Conservation (phyloP, 1,140 invertebrate genomes). For the Neodiprion fabricii region DNA sequence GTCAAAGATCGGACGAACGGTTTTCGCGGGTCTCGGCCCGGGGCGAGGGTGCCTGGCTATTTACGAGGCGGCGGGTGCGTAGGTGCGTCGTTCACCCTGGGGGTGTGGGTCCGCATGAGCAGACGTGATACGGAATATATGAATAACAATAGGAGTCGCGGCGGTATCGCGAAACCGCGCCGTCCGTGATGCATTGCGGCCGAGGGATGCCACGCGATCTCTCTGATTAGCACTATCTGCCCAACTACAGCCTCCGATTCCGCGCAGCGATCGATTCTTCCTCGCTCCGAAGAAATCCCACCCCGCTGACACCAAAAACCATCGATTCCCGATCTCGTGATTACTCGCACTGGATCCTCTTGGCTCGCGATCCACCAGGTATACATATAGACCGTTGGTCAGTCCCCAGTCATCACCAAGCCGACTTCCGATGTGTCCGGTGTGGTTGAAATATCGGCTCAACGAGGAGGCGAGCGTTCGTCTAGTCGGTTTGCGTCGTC, state of each 20-base stretch:
- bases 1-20: too few species aligned
- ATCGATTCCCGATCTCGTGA: not conserved
- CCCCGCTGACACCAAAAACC: slow-evolving; percentile 10
- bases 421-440: slow-evolving; percentile 21
- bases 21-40: too few species aligned
- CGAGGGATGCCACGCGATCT: slow-evolving; percentile 52
- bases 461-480: slow-evolving; percentile 32
- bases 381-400: slow-evolving; percentile 34
- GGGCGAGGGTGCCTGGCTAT: not conserved
- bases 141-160: slow-evolving; percentile 56
- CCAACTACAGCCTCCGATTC: slow-evolving; percentile 45
- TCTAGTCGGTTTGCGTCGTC: not conserved
- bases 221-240: slow-evolving; percentile 59
- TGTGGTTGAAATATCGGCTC: slow-evolving; percentile 59
- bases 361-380: slow-evolving; percentile 25
- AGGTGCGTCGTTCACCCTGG: not conserved
- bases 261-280: slow-evolving; percentile 29
- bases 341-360: slow-evolving; percentile 24
- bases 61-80: not conserved
- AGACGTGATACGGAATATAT: slow-evolving; percentile 61
- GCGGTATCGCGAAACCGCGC: slow-evolving; percentile 47
- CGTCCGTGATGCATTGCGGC: slow-evolving; percentile 48
- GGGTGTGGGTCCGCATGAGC: slow-evolving; percentile 49
- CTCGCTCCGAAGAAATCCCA: slow-evolving; percentile 18
- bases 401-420: slow-evolving; percentile 43